These are phyloP conservation scores for Lapara coniferarum DNA, from an alignment of 2,888 invertebrate species.

Conservation along the genomic window DNA sequence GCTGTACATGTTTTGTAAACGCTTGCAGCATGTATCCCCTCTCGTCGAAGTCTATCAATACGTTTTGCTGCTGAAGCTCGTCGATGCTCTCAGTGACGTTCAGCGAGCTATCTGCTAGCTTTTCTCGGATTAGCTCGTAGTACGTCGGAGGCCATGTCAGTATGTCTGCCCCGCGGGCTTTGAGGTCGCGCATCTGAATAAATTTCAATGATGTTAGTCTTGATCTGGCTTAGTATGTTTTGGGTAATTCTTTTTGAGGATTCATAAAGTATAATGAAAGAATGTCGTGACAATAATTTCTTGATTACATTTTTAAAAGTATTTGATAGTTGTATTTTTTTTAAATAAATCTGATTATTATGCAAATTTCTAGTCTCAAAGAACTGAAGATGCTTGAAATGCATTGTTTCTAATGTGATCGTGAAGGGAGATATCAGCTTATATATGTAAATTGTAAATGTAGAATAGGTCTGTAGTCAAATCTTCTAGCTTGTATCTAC, in stretches of 20 bases:
- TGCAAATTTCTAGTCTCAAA: no score
- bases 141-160: conserved; percentile 94
- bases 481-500: neutral
- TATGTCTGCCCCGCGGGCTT: conserved; percentile 93
- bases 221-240: neutral
- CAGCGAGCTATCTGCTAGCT: conserved; percentile 88
- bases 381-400: no score
- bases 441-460: neutral
- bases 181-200: conserved; percentile 86
- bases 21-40: conserved; percentile 98
- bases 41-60: conserved; percentile 98
- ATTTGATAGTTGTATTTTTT: no score
- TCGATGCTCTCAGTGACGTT: conserved; percentile 89
- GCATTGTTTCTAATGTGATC: no score
- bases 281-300: neutral
- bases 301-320: no score
- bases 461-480: neutral
- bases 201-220: neutral
- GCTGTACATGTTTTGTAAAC: conserved; percentile 97
- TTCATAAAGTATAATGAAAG: neutral
- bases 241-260: neutral
- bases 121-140: conserved; percentile 91
- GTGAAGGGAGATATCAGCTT: no score
- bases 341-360: no score
- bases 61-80: conserved; percentile 91